Percentiles rank a stretch among this genome's conserved stretches.
Conservation (phyloP, 1,140 invertebrate genomes). For the Melanaphis sacchari region DNA sequence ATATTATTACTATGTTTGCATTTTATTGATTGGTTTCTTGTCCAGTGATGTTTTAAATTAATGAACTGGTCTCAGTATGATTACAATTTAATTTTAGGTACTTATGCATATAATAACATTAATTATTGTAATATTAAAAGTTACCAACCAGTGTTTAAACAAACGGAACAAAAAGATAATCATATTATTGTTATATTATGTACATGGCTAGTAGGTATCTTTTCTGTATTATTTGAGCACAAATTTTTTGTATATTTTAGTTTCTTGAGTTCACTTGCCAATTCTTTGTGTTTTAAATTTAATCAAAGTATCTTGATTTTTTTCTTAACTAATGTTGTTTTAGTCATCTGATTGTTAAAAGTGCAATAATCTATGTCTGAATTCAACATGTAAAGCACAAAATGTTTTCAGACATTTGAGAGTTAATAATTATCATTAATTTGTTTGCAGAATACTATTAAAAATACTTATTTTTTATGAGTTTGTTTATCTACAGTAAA, state of each 20-base stretch:
- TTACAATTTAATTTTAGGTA: conserved; percentile 39
- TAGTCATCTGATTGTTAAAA: background rate
- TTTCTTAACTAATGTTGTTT: background rate
- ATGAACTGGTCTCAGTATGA: background rate
- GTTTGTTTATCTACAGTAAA: background rate
- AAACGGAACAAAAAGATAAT: conserved; percentile 54
- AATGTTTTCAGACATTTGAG: background rate
- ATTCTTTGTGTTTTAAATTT: background rate
- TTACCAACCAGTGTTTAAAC: conserved; percentile 48
- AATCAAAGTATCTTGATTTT: background rate
- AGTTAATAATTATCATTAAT: background rate
- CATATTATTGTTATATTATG: conserved; percentile 39
- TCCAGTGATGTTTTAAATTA: background rate
- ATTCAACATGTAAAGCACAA: background rate
- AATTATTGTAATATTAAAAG: conserved; percentile 44
- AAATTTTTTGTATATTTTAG: background rate
- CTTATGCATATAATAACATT: conserved; percentile 19
- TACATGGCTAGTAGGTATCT: conserved; percentile 10
- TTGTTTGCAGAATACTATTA: background rate
- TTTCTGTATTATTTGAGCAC: background rate
- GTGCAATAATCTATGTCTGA: conserved; percentile 45
- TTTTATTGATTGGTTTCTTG: background rate
- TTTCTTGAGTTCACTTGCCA: conserved; percentile 16
- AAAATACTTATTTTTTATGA: background rate
- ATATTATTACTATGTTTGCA: background rate